Evolutionary conservation across 1,140 invertebrate genomes (phyloP).

Genomic region (Wiebesia pumilae): DNA sequence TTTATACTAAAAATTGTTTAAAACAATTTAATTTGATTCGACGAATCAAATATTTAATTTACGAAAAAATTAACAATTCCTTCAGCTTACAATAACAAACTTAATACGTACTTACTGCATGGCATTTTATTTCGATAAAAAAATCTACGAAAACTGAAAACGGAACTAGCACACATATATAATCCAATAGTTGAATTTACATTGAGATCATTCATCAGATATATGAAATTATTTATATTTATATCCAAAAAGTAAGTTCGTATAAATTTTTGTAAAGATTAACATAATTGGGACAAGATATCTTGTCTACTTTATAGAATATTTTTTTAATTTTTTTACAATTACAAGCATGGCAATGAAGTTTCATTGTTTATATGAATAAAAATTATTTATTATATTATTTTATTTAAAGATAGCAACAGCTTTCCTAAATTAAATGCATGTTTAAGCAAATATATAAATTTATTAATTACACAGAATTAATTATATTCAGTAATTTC

Average conservation of each 20-base stretch:
- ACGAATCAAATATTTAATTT: not conserved
- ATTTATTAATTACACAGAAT: too few species aligned
- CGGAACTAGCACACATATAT: not conserved
- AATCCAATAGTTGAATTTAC: not conserved
- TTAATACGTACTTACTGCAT: not conserved
- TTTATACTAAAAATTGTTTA: too few species aligned
- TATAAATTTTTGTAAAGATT: not conserved
- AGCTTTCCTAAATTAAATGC: too few species aligned
- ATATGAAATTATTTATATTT: not conserved
- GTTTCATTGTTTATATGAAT: not conserved
- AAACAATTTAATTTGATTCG: too few species aligned
- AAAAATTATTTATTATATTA: too few species aligned
- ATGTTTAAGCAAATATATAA: too few species aligned
- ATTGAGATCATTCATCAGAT: not conserved
- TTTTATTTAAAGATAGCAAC: too few species aligned
- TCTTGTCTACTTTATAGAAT: too few species aligned
- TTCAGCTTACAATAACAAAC: not conserved
- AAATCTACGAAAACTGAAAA: not conserved
- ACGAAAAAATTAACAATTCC: not conserved
- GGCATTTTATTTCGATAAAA: not conserved
- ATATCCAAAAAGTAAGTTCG: not conserved
- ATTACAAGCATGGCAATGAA: not conserved
- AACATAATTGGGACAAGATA: not conserved
- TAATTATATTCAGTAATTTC: too few species aligned
- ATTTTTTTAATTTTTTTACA: not conserved